Evolutionary conservation across 2,113 vertebrate species (phyloP).

Genomic region (Syngnathus floridae): DNA sequence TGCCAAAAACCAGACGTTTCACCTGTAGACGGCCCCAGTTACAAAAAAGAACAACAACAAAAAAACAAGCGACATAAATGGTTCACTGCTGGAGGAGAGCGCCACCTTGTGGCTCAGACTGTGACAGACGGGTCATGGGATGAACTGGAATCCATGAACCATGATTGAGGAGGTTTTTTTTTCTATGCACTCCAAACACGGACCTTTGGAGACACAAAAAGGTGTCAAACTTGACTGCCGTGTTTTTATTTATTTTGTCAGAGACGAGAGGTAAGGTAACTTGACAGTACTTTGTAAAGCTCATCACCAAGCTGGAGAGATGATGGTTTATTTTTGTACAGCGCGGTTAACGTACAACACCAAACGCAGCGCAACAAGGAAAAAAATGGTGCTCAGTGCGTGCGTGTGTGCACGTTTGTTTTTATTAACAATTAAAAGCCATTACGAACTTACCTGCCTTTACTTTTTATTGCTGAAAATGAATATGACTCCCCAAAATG

Average conservation of each 20-base stretch:
- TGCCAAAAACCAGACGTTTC: slow-evolving; percentile 67
- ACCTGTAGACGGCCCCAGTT: slow-evolving; percentile 31
- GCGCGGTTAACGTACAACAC: slow-evolving; percentile 41
- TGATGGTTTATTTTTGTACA: slow-evolving; percentile 53
- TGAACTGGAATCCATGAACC: neutral
- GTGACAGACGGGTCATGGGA: slow-evolving; percentile 7
- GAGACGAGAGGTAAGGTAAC: slow-evolving; percentile 8
- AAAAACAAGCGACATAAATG: neutral
- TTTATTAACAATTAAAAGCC: neutral
- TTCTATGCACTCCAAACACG: slow-evolving; percentile 23
- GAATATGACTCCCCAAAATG: too few species aligned
- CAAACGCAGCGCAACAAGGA: slow-evolving; percentile 25
- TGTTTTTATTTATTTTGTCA: slow-evolving; percentile 43
- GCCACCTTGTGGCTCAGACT: slow-evolving; percentile 32
- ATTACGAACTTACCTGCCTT: neutral
- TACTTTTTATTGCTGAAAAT: neutral
- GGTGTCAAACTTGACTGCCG: neutral
- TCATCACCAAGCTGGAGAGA: neutral
- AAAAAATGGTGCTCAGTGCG: neutral
- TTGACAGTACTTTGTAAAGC: neutral
- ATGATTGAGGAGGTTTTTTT: neutral
- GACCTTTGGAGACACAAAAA: slow-evolving; percentile 7
- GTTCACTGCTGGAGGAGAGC: slow-evolving; percentile 4
- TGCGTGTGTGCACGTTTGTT: neutral
- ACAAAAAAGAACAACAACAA: neutral